phyloP scores from a whole-genome alignment of 2,888 invertebrate genomes.

The Drosophila robusta region DNA sequence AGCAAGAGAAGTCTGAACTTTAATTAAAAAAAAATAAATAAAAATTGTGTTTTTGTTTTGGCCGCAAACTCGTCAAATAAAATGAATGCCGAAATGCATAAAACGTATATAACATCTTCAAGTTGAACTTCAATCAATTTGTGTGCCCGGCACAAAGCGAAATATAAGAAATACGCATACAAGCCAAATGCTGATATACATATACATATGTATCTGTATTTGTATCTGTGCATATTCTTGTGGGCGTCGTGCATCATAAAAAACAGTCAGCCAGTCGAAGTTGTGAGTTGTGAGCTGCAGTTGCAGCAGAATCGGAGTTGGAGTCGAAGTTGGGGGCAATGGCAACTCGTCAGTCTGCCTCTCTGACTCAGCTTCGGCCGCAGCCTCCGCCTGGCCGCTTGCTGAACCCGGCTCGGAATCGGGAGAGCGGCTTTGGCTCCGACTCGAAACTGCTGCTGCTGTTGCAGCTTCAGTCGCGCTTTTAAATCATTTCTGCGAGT shows the following conservation, averaged over 20 bases:
- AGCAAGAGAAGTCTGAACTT: constrained; percentile 2
- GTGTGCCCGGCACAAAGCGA: constrained; percentile 28
- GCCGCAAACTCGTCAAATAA: constrained; percentile 17
- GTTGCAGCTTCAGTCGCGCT: constrained; percentile 44
- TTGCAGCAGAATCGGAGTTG: constrained; percentile 36
- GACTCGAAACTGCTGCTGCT: constrained; percentile 29
- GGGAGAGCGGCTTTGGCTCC: constrained; percentile 24
- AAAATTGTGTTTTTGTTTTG: constrained; percentile 13
- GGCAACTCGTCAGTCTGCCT: constrained; percentile 23
- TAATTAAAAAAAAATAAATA: constrained; percentile 41
- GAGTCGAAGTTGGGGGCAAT: constrained; percentile 23
- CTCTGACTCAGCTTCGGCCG: neutral
- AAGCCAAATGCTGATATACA: neutral
- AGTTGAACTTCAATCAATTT: constrained; percentile 73
- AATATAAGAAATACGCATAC: constrained; percentile 12
- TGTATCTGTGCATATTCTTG: constrained; percentile 50
- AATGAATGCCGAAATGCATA: constrained; percentile 39
- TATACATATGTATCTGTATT: constrained; percentile 1
- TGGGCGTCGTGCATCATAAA: constrained; percentile 81
- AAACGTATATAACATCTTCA: constrained; percentile 33
- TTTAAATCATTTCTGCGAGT: constrained; percentile 79
- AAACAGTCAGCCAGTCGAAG: constrained; percentile 60
- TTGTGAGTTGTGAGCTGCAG: constrained; percentile 33
- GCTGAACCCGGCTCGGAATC: constrained; percentile 38
- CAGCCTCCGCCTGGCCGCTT: constrained; percentile 30